Conservation (phyloP, 2,888 invertebrate genomes). For the Ophonus ardosiacus region DNA sequence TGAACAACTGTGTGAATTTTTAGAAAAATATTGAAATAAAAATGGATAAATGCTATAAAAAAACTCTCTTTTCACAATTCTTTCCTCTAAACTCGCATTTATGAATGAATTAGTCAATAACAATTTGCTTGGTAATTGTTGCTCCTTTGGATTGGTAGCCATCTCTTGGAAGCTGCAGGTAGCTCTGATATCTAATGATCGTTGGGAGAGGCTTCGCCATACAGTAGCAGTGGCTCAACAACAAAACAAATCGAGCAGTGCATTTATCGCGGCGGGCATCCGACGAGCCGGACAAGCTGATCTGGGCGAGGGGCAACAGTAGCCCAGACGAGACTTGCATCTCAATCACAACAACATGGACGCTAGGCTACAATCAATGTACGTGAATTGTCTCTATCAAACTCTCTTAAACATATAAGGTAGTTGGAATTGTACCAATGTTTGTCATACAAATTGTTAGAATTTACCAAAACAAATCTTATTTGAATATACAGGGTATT, state of each 20-base stretch:
- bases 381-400: neutral
- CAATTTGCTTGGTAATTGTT: neutral
- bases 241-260: conserved; percentile 73
- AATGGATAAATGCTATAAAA: too few relatives aligned
- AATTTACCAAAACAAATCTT: too few relatives aligned
- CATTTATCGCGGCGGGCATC: conserved; percentile 72
- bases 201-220: conserved; percentile 22
- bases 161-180: conserved; percentile 25
- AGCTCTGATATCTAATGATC: conserved; percentile 49
- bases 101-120: neutral
- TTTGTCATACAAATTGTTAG: too few relatives aligned
- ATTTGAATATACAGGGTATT: too few relatives aligned
- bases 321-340: conserved; percentile 73
- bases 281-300: neutral
- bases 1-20: too few relatives aligned
- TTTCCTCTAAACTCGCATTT: neutral
- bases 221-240: conserved; percentile 65
- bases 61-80: too few relatives aligned
- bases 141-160: conserved; percentile 4
- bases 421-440: too few relatives aligned
- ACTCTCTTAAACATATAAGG: neutral
- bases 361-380: neutral
- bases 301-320: conserved; percentile 65
- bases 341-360: conserved; percentile 69
- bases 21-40: too few relatives aligned